These are phyloP conservation scores for Falco naumanni DNA, from an alignment of 2,797 vertebrate genomes.

Conservation along the genomic window DNA sequence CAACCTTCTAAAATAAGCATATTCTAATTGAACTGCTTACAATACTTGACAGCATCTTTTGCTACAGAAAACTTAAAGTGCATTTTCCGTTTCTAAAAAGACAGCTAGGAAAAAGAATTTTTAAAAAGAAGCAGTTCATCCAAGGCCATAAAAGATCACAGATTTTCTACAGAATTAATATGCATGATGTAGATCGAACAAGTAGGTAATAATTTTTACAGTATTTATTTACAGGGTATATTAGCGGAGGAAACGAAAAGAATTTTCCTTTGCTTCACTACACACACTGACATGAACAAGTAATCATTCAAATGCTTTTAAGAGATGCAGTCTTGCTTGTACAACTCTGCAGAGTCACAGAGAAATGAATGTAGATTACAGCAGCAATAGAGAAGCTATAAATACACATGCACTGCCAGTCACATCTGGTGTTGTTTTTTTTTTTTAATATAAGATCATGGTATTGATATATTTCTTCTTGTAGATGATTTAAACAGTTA, in stretches of 20 bases:
- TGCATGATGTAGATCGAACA: background rate
- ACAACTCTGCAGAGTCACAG: slow-evolving; percentile 50
- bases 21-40: slow-evolving; percentile 34
- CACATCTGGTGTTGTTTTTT: slow-evolving; percentile 23
- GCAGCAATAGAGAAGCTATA: slow-evolving; percentile 72
- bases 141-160: slow-evolving; percentile 13
- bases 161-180: slow-evolving; percentile 36
- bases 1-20: slow-evolving; percentile 53
- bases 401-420: slow-evolving; percentile 61
- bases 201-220: slow-evolving; percentile 19
- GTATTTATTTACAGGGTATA: slow-evolving; percentile 39
- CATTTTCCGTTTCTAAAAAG: slow-evolving; percentile 7
- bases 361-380: slow-evolving; percentile 73
- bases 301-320: slow-evolving; percentile 71
- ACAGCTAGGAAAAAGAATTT: background rate
- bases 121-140: background rate
- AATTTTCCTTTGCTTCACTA: slow-evolving; percentile 49
- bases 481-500: slow-evolving; percentile 58
- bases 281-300: slow-evolving; percentile 53
- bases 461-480: slow-evolving; percentile 66
- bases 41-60: slow-evolving; percentile 18
- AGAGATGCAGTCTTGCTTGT: slow-evolving; percentile 59
- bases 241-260: slow-evolving; percentile 34
- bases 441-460: slow-evolving; percentile 58
- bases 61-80: background rate